Percentiles rank a stretch among this genome's conserved stretches.
phyloP scores from a whole-genome alignment of 2,113 vertebrate species.

The Casuarius casuarius region DNA sequence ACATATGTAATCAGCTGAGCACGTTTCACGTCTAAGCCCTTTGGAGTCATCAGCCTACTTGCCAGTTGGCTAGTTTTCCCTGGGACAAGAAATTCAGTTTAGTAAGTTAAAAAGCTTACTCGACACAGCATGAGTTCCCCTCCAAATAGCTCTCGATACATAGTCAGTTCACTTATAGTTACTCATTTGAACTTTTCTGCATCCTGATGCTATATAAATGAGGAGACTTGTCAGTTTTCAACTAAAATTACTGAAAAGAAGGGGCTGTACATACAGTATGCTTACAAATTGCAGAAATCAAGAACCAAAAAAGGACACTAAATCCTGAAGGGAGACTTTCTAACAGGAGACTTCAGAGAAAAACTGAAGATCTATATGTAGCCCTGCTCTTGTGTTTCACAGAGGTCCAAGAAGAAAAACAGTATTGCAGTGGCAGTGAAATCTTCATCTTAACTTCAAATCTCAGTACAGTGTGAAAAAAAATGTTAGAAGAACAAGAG shows the following conservation, averaged over 20 bases:
- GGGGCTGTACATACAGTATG: neutral
- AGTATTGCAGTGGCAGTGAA: neutral
- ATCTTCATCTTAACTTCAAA: neutral
- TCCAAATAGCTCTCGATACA: neutral
- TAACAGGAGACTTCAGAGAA: neutral
- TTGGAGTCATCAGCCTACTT: neutral
- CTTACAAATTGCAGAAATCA: neutral
- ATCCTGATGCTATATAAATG: accelerated
- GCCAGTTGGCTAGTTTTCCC: neutral
- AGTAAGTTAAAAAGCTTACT: neutral
- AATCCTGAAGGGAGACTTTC: neutral
- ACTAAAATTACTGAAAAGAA: neutral
- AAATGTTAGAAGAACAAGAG: neutral
- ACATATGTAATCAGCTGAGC: neutral
- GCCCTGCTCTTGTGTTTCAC: neutral
- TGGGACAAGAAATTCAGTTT: neutral
- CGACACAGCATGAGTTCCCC: neutral
- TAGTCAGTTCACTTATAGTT: neutral
- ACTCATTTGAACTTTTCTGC: neutral
- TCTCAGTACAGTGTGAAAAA: neutral
- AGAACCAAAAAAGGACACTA: neutral
- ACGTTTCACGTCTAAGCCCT: neutral
- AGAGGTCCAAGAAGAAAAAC: neutral
- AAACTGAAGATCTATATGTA: neutral
- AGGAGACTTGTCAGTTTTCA: neutral